A percentile compares a stretch with the other conserved stretches of the same genome.
Evolutionary conservation across 2,888 invertebrate species (phyloP).

Genomic region (Harmothoe impar): DNA sequence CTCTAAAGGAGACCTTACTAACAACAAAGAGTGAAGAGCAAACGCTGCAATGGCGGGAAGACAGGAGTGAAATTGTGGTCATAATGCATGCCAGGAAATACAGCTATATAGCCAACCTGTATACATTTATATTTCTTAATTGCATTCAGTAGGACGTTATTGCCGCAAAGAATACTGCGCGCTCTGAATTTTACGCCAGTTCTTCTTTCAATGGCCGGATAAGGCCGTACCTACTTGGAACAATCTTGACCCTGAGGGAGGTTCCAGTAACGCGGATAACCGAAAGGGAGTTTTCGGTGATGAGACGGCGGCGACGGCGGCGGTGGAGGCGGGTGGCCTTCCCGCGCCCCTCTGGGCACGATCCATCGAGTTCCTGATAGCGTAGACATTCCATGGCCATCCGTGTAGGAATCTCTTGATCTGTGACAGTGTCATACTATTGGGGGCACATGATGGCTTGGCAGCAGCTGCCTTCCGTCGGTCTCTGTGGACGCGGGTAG

Average conservation of each 20-base stretch:
- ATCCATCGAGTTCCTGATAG: constrained; percentile 23
- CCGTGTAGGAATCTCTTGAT: constrained; percentile 41
- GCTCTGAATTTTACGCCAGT: no score
- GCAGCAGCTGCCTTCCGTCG: not conserved
- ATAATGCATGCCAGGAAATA: no score
- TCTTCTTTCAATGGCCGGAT: not conserved
- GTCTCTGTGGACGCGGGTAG: not conserved
- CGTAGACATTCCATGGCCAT: constrained; percentile 56
- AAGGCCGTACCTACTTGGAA: constrained; percentile 51
- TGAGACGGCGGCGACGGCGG: constrained; percentile 1
- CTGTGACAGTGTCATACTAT: constrained; percentile 25
- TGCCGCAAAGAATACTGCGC: no score
- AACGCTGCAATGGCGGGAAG: no score
- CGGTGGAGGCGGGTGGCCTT: not conserved
- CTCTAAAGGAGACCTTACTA: no score
- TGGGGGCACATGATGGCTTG: not conserved
- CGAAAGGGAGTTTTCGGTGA: constrained; percentile 30
- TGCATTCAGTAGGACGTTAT: no score
- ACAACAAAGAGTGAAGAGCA: no score
- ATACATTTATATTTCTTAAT: no score
- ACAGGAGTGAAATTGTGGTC: no score
- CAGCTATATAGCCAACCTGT: no score
- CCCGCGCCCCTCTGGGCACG: not conserved
- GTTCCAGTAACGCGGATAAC: constrained; percentile 51
- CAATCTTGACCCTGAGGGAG: not conserved